Conservation (phyloP, 2,888 invertebrate species). For the Noctua comes region DNA sequence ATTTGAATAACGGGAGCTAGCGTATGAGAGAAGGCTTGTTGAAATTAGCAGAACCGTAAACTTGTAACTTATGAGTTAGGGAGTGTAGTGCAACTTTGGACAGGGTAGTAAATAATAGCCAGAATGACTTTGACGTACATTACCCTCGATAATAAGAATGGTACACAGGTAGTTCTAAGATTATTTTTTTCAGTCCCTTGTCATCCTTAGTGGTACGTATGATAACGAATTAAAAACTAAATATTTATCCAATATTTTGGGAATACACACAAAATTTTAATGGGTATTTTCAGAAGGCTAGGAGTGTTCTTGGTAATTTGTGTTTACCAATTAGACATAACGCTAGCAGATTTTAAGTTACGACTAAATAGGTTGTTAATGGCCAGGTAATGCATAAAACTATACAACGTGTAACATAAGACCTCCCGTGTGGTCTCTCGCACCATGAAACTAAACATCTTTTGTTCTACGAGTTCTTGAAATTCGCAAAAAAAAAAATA, state of each 20-base stretch:
- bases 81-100: not conserved
- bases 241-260: not conserved
- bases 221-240: too few relatives aligned
- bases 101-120: not conserved
- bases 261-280: not conserved
- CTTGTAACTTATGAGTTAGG: not conserved
- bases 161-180: not conserved
- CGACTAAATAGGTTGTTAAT: not conserved
- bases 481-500: too few relatives aligned
- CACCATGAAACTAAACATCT: too few relatives aligned
- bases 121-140: not conserved
- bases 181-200: too few relatives aligned
- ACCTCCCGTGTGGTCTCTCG: too few relatives aligned
- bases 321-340: too few relatives aligned
- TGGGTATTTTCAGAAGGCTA: not conserved
- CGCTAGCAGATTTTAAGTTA: too few relatives aligned
- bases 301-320: not conserved
- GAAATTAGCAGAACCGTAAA: not conserved
- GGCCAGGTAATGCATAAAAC: not conserved
- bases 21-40: not conserved
- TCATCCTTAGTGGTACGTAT: too few relatives aligned
- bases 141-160: not conserved
- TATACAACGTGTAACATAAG: too few relatives aligned
- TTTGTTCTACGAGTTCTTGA: too few relatives aligned
- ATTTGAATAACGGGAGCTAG: slow-evolving; percentile 24